Base-by-base conservation (phyloP, 2,888 invertebrate species). In the Melinopterus prodromus region DNA sequence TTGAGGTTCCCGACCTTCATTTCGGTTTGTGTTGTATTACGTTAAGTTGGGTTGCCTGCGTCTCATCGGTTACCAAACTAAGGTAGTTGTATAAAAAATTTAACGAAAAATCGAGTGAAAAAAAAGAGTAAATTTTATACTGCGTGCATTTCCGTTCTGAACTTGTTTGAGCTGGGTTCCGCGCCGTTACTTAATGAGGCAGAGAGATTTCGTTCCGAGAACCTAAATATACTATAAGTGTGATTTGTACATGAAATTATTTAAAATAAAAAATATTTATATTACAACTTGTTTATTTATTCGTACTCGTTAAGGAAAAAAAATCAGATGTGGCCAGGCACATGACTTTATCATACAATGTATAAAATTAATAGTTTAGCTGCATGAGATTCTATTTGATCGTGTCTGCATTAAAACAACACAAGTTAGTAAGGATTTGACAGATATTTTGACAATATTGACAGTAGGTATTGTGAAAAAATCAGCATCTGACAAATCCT, bases 1-100 rank as follows among this genome's bases (percentile, higher is more conserved):
- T 6, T 78, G 75, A 78, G 70, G 78, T 80, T 78, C n/a, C n/a
- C n/a, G n/a, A n/a, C n/a, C n/a, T n/a, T n/a, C 36, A 80, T 77
- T 77, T 69, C 53, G 77, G 53, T 36, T 9, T 69, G 77, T 69
- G 14, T 77, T 77, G 37, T n/a, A 16, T 16, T 36, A 16, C n/a
- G 15, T 77, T 77, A 15, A 15, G 12, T 76, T 38, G 14, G 16
- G 37, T 37, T 76, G 53, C 53, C 53, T 53, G 53, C 53, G 53
- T 12, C 53, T 12, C 53, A 4, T 9, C 53, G 12, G 53, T 53
- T 53, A 53, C 53, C 53, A 53, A 53, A 7, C 53, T 53, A 53
- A 53, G 53, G 53, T 53, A 53, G 53, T 53, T 53, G 7, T 9
- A 53, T 53, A 53, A 53, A 53, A 53, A 53, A 53, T 9, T 9